Evolutionary conservation across 53 echinoderm and acorn worm species (phyloP).

Genomic region (Echinarachnius parma): DNA sequence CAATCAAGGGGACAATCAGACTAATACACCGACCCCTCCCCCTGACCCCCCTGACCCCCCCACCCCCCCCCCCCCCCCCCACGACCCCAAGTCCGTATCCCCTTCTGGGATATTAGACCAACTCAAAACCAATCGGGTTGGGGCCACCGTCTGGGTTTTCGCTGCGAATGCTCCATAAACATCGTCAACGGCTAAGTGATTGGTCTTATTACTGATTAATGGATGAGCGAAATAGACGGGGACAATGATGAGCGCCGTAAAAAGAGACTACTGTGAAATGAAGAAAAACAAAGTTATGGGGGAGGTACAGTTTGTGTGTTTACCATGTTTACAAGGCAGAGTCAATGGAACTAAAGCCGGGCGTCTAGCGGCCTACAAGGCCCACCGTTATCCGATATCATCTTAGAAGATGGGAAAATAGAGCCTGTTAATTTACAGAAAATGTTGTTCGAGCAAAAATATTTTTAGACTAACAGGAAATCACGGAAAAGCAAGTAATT

Average conservation of each 20-base stretch:
- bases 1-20: too few species aligned
- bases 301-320: too few species aligned
- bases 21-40: too few species aligned
- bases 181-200: slow-evolving; percentile 25
- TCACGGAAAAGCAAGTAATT: too few species aligned
- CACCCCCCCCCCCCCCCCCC: too few species aligned
- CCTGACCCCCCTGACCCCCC: too few species aligned
- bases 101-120: not conserved
- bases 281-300: not conserved
- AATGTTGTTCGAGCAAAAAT: too few species aligned
- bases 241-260: not conserved
- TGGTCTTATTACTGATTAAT: slow-evolving; percentile 35
- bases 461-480: too few species aligned
- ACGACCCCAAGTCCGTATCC: too few species aligned
- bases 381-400: slow-evolving; percentile 23
- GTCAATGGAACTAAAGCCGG: not conserved
- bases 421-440: not conserved
- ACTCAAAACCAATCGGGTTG: slow-evolving; percentile 23
- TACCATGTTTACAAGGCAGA: not conserved
- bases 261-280: not conserved
- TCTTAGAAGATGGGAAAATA: not conserved
- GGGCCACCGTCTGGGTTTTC: slow-evolving; percentile 9
- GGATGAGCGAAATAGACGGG: slow-evolving; percentile 9
- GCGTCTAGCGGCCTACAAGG: not conserved
- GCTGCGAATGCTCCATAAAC: slow-evolving; percentile 35